Evolutionary conservation across 2,113 vertebrate genomes (phyloP), one percentile per base, ranked within the genome.

Genomic region (Trinectes maculatus): DNA sequence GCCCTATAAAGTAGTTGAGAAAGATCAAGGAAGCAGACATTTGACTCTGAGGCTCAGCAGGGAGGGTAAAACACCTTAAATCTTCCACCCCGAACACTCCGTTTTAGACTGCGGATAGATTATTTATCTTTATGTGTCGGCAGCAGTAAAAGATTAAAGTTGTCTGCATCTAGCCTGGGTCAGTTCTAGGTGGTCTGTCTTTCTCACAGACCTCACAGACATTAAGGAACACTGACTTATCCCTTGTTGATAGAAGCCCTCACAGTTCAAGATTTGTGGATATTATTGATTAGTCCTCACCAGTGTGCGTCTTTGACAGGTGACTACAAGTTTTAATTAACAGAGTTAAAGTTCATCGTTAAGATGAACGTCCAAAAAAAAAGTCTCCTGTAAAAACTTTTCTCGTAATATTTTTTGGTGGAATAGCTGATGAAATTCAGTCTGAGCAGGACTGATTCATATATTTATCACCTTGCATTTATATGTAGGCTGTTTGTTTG

Each of bases 131-230:
- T 83, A 85, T 77, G 78, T 74, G 83, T 74, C 51, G 22, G 71
- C 46, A 43, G 74, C 65, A 63, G 79, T 91, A 86, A 87, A 91
- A 89, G 82, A 87, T 87, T 80, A 82, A 87, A 88, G 85, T 69
- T 58, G 69, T 69, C 71, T 77, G 37, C 28, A 29, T 64, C 64
- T 43, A 33, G 28, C 40, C 29, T 24, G 51, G 79, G 79, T 83
- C 77, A 79, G 61, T 13, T 63, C 57, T 74, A 53, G 85, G 78
- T 85, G 86, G 83, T 87, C 85, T 36, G 47, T 16, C 55, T 57
- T n/a, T n/a, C n/a, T 68, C 40, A 71, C 34, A 62, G 68, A 78
- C 85, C 71, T 47, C 85, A 82, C 78, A 68, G 62, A 62, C 47
- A 34, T 16, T 51, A 9, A 57, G 53, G 40, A 75, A 61, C 48